phyloP scores from a whole-genome alignment of 2,797 vertebrate genomes.

The Sternotherus odoratus region DNA sequence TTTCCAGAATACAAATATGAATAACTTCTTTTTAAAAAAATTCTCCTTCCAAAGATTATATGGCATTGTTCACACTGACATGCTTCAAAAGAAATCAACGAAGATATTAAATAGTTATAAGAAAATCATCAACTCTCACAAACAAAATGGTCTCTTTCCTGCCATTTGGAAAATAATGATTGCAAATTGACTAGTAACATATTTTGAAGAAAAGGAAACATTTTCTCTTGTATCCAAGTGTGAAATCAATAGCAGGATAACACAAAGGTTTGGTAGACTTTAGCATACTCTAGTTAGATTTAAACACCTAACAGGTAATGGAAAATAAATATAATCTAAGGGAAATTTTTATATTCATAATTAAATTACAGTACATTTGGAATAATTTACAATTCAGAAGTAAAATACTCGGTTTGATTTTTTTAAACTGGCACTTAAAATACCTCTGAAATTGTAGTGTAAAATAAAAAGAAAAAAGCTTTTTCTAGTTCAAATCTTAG shows the following conservation, averaged over 20 bases:
- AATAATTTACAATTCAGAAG: constrained; percentile 25
- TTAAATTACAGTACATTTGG: not conserved
- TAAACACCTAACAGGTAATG: not conserved
- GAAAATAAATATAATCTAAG: constrained; percentile 30
- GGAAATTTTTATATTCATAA: constrained; percentile 7
- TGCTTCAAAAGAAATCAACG: constrained; percentile 23
- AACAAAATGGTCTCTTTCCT: constrained; percentile 66
- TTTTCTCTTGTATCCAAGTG: not conserved
- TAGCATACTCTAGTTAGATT: not conserved
- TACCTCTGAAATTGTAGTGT: constrained; percentile 39
- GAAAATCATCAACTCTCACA: constrained; percentile 17
- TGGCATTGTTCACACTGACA: constrained; percentile 25
- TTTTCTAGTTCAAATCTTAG: constrained; percentile 48
- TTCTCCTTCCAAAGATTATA: constrained; percentile 2
- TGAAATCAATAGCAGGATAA: not conserved
- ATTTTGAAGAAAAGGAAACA: not conserved
- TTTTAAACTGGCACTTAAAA: not conserved
- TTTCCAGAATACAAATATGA: not conserved
- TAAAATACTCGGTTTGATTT: not conserved
- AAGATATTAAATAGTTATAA: constrained; percentile 15
- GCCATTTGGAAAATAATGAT: not conserved
- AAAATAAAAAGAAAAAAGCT: constrained; percentile 24
- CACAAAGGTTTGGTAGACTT: constrained; percentile 29
- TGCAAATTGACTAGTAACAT: constrained; percentile 10
- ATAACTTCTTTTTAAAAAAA: not conserved